Evolutionary conservation across 2,888 invertebrate genomes (phyloP).

Genomic region (Temnothorax rugatulus): DNA sequence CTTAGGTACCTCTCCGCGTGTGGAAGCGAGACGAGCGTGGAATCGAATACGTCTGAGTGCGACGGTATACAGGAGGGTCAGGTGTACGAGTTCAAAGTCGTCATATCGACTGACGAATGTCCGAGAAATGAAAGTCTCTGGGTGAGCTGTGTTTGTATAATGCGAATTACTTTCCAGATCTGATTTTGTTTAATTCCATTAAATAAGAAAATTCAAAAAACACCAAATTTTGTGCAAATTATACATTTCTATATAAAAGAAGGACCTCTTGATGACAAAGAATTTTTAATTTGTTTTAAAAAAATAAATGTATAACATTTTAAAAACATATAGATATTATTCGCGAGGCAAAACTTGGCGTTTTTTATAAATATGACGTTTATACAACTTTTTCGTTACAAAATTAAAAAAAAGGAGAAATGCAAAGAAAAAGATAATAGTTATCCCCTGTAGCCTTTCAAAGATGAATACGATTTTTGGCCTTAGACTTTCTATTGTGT

Average conservation of each 20-base stretch:
- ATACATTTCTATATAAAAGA: neutral
- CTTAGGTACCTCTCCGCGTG: conserved; percentile 92
- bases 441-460: too few relatives aligned
- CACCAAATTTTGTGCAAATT: neutral
- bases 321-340: too few relatives aligned
- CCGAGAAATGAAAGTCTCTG: conserved; percentile 87
- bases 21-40: conserved; percentile 87
- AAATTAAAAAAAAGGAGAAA: too few relatives aligned
- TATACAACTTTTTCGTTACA: too few relatives aligned
- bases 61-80: conserved; percentile 89
- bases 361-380: too few relatives aligned
- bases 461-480: too few relatives aligned
- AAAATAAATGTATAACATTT: too few relatives aligned
- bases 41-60: conserved; percentile 88
- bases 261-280: too few relatives aligned
- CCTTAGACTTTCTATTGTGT: too few relatives aligned
- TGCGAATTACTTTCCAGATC: neutral
- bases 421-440: too few relatives aligned
- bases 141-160: conserved; percentile 74
- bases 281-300: too few relatives aligned
- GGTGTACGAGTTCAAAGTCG: conserved; percentile 89
- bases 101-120: conserved; percentile 88
- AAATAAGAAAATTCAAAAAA: neutral
- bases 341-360: too few relatives aligned
- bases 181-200: neutral